Conservation (phyloP, 2,113 vertebrate genomes). For the Verasper variegatus region DNA sequence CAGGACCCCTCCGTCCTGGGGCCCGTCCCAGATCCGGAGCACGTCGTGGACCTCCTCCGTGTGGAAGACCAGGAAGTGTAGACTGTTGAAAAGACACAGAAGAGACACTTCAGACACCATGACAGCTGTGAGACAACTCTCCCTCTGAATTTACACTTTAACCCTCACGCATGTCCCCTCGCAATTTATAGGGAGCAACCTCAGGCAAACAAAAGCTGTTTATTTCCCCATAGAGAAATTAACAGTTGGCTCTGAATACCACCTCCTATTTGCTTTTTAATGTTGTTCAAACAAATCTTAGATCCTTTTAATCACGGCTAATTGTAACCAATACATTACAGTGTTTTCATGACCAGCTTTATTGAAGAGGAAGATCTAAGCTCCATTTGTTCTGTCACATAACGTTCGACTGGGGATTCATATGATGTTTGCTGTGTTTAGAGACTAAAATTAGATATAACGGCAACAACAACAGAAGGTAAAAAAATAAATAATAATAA, state of each 20-base stretch:
- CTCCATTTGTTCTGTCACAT: background rate
- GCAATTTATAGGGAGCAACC: background rate
- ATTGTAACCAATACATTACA: background rate
- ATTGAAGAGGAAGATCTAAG: background rate
- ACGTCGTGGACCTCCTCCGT: slow-evolving; percentile 96
- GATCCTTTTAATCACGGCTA: background rate
- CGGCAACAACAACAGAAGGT: background rate
- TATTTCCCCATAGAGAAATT: background rate
- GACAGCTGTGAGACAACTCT: background rate
- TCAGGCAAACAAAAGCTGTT: background rate
- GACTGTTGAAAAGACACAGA: slow-evolving; percentile 73
- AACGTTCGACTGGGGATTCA: background rate
- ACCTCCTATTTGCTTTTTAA: background rate
- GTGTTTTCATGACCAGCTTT: slow-evolving; percentile 15
- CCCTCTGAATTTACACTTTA: background rate
- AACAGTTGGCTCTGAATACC: background rate
- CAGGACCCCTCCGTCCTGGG: slow-evolving; percentile 93
- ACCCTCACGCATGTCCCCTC: background rate
- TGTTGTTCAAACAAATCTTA: background rate
- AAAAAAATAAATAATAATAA: too few relatives aligned
- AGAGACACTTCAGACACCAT: slow-evolving; percentile 8
- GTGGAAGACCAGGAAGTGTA: slow-evolving; percentile 98
- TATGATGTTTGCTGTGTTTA: background rate
- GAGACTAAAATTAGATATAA: background rate
- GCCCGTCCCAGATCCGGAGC: slow-evolving; percentile 95